phyloP scores from a whole-genome alignment of 2,888 invertebrate genomes.

The Ferdinandea cuprea region DNA sequence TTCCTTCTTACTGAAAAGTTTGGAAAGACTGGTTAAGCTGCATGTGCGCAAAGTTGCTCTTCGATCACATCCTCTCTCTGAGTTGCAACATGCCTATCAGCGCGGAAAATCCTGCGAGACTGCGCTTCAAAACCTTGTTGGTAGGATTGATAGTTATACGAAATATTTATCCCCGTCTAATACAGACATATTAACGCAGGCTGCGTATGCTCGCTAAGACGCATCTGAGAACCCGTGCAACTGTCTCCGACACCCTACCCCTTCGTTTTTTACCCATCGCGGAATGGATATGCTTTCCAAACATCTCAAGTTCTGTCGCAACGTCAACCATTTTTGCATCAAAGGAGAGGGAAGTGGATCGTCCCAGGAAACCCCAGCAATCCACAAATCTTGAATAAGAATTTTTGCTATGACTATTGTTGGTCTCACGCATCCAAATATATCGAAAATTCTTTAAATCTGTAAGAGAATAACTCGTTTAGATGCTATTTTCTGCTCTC shows the following conservation, averaged over 20 bases:
- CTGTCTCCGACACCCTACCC: not conserved
- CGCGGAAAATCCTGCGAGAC: no score
- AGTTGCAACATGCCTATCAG: no score
- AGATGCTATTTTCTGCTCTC: not conserved
- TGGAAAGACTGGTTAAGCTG: no score
- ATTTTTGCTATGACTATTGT: no score
- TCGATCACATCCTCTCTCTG: no score
- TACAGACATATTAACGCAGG: slow-evolving; percentile 19
- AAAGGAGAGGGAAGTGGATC: slow-evolving; percentile 5
- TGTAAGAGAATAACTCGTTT: slow-evolving; percentile 10
- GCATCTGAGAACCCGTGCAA: slow-evolving; percentile 25
- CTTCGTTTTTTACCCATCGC: slow-evolving; percentile 4
- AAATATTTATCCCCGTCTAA: not conserved
- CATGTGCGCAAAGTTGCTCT: no score
- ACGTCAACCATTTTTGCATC: slow-evolving; percentile 7
- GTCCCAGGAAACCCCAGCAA: slow-evolving; percentile 29
- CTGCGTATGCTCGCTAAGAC: slow-evolving; percentile 21
- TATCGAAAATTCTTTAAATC: slow-evolving; percentile 15
- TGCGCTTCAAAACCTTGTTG: no score
- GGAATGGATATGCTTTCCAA: slow-evolving; percentile 27
- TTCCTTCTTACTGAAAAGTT: no score
- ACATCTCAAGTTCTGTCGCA: slow-evolving; percentile 1
- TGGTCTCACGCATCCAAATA: slow-evolving; percentile 29
- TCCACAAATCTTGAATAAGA: slow-evolving; percentile 20
- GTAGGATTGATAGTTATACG: no score